phyloP scores from a whole-genome alignment of 2,113 vertebrate species.

The Nothobranchius kuhntae region DNA sequence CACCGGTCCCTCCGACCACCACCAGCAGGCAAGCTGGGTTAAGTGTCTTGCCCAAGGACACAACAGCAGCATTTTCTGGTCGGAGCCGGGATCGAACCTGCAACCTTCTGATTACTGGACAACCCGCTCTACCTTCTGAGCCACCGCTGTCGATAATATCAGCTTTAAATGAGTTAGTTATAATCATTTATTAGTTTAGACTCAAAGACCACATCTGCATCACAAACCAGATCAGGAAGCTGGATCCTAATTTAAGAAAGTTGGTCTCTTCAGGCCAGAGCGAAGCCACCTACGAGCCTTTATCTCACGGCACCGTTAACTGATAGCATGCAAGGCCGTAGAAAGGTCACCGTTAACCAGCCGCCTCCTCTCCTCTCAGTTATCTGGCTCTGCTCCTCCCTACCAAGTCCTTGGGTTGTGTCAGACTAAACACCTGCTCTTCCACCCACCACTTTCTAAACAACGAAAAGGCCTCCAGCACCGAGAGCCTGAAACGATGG shows the following conservation, averaged over 20 bases:
- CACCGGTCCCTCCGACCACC: too few species aligned
- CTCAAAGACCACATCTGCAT: background rate
- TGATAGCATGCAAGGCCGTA: constrained; percentile 23
- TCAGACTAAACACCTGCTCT: constrained; percentile 68
- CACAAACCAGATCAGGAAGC: too few species aligned
- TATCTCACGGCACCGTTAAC: constrained; percentile 4
- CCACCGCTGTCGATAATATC: too few species aligned
- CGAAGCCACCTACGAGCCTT: constrained; percentile 10
- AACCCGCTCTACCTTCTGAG: too few species aligned
- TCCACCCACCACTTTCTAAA: constrained; percentile 10
- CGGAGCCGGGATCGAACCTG: too few species aligned
- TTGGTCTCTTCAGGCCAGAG: too few species aligned
- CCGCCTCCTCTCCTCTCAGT: constrained; percentile 20
- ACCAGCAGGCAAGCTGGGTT: too few species aligned
- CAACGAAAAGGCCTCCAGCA: background rate
- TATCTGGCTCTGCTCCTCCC: constrained; percentile 45
- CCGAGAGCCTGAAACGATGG: background rate
- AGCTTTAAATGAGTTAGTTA: constrained; percentile 38
- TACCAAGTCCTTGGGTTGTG: constrained; percentile 63
- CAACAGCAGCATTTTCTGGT: too few species aligned
- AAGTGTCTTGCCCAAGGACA: too few species aligned
- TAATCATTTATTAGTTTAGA: background rate
- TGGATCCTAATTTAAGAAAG: too few species aligned
- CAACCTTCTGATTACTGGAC: too few species aligned
- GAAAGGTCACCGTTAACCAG: constrained; percentile 50